phyloP scores from a whole-genome alignment of 2,113 vertebrate genomes.

The Bufo gargarizans region DNA sequence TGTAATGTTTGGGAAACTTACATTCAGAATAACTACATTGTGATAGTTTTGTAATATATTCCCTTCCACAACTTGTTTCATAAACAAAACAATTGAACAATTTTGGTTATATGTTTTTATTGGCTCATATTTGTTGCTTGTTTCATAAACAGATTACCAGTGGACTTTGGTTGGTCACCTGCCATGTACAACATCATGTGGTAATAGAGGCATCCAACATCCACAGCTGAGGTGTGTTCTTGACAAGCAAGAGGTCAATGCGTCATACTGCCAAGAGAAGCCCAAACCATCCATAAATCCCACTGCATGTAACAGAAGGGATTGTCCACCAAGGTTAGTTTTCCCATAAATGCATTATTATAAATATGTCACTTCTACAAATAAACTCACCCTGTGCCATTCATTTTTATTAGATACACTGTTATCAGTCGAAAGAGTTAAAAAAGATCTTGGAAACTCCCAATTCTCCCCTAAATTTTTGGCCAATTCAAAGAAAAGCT shows the following conservation, averaged over 20 bases:
- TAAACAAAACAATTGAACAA: too few relatives aligned
- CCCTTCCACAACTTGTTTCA: constrained; percentile 8
- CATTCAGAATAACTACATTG: neutral
- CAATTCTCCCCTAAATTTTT: too few relatives aligned
- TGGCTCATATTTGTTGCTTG: too few relatives aligned
- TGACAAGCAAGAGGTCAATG: constrained; percentile 67
- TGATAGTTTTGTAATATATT: constrained; percentile 9
- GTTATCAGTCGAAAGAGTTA: neutral
- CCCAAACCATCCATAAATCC: constrained; percentile 72
- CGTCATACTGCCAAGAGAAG: constrained; percentile 71
- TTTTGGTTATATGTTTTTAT: too few relatives aligned
- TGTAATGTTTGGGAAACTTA: neutral
- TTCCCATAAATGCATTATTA: neutral
- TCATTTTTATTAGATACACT: neutral
- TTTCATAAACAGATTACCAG: constrained; percentile 69
- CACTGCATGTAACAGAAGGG: constrained; percentile 79
- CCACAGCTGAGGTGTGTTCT: constrained; percentile 77
- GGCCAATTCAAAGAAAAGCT: too few relatives aligned
- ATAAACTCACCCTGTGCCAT: too few relatives aligned
- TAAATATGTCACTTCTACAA: neutral
- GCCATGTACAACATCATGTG: constrained; percentile 76
- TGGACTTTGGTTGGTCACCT: constrained; percentile 74
- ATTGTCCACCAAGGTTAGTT: constrained; percentile 83
- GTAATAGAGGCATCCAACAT: constrained; percentile 73
- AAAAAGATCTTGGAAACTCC: too few relatives aligned